These are phyloP conservation scores for Helicoverpa assulta DNA, from an alignment of 2,888 invertebrate genomes.

Conservation along the genomic window DNA sequence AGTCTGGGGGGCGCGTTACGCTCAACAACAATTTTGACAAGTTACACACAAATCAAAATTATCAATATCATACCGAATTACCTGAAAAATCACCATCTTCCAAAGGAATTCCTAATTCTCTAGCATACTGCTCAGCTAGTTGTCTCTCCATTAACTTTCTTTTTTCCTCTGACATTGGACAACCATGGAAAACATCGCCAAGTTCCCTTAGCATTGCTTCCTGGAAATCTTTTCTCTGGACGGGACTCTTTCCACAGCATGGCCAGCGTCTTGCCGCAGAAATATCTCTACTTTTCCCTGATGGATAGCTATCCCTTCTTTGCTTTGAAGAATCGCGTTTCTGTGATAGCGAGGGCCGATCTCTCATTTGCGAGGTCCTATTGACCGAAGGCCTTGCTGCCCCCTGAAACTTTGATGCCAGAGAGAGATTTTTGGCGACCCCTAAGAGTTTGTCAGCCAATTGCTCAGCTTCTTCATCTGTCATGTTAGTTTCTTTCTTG, in stretches of 20 bases:
- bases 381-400: no score
- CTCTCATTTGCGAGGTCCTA: no score
- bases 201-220: constrained; percentile 17
- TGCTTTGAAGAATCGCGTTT: no score
- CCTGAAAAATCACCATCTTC: constrained; percentile 25
- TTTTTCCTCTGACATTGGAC: constrained; percentile 30
- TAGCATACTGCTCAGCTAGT: constrained; percentile 25
- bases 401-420: background rate
- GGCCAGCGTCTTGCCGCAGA: no score
- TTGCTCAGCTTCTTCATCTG: constrained; percentile 22
- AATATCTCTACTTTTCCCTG: no score
- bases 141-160: constrained; percentile 38
- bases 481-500: background rate
- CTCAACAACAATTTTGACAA: background rate
- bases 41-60: background rate
- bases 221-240: constrained; percentile 23
- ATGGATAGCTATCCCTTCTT: no score
- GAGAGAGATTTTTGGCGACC: constrained; percentile 8
- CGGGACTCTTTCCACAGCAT: background rate
- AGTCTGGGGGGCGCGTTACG: no score
- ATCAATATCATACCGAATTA: constrained; percentile 6
- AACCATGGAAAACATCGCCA: constrained; percentile 24
- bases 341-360: no score
- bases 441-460: constrained; percentile 23
- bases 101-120: constrained; percentile 27